Base-by-base conservation (phyloP, 2,113 vertebrate genomes). In the Himantopus leucocephalus region DNA sequence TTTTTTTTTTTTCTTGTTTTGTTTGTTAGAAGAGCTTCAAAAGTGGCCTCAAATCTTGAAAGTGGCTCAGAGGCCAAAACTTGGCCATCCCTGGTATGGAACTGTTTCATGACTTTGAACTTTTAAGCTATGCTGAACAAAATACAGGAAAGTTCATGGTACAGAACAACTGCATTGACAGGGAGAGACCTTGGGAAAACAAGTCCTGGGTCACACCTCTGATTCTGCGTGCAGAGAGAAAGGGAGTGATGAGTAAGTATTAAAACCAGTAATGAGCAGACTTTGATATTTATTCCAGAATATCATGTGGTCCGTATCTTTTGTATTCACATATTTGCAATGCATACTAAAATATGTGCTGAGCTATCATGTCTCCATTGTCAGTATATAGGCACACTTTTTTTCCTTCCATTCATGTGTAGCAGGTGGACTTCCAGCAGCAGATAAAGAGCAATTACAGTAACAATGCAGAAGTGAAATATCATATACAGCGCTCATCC, bases 211-310 rank as follows among this genome's bases (percentile, higher is more conserved):
- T 95, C 73, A 48, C 48, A 71, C 41, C 80, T 92, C 68, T 70
- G n/a, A 10, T 74, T 80, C 68, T 64, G 47, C 7, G 2, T 34
- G 41, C 64, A 74, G 84, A 83, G 45, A 81, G 72, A 92, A 95
- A 85, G 37, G 80, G 47, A 81, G 37, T 77, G 63, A 96, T 92
- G 85, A 96, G 76, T 90, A 76, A 79, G 71, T 91, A 62, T 83
- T 91, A 86, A 71, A 95, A 59, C 1, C 45, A 75, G 68, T 71
- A 74, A 78, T 47, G 47, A 85, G 30, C 71, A 87, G 70, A 90
- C 60, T 58, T 84, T 23, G 74, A 58, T 91, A 88, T 78, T 92
- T 92, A 77, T 91, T 95, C 68, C 92, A 47, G 88, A 94, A 80
- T 84, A 86, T 70, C 68, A 80, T 45, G 47, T 77, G 72, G 26